Conservation (phyloP, 2,888 invertebrate species). For the Megastigmus dorsalis region DNA sequence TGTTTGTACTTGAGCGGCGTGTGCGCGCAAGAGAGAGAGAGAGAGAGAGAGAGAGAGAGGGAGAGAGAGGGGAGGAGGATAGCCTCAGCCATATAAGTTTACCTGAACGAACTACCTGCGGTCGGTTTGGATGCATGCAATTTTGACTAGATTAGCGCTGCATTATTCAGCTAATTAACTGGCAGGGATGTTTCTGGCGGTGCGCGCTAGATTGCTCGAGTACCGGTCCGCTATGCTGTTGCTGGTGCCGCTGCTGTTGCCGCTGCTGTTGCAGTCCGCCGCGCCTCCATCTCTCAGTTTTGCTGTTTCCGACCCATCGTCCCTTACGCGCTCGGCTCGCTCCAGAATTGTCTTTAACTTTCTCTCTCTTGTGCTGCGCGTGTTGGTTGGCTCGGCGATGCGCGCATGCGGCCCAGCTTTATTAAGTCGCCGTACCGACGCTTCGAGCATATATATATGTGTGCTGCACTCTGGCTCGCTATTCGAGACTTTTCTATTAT, state of each 20-base stretch:
- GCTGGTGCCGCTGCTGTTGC: not conserved
- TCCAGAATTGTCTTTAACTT: conserved; percentile 43
- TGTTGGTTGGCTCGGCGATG: not conserved
- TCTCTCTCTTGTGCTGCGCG: not conserved
- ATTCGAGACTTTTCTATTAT: conserved; percentile 9
- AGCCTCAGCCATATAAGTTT: conserved; percentile 48
- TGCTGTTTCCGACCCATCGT: conserved; percentile 17
- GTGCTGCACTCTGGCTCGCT: not conserved
- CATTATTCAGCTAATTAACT: conserved; percentile 73
- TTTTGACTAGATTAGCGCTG: conserved; percentile 72
- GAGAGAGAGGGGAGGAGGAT: not conserved
- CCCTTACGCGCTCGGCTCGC: conserved; percentile 1
- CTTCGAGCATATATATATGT: no score
- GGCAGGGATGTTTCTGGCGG: conserved; percentile 60
- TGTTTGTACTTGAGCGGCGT: no score
- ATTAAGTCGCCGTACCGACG: not conserved
- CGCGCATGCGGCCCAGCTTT: not conserved
- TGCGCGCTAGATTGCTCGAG: conserved; percentile 21
- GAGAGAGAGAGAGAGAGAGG: not conserved
- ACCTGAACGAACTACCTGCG: conserved; percentile 63
- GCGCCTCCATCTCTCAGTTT: not conserved
- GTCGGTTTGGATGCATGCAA: conserved; percentile 67
- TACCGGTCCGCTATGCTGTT: not conserved
- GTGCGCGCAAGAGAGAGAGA: not conserved
- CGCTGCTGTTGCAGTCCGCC: not conserved